phyloP scores from a whole-genome alignment of 2,797 vertebrate species.

The Anisognathus igniventris region DNA sequence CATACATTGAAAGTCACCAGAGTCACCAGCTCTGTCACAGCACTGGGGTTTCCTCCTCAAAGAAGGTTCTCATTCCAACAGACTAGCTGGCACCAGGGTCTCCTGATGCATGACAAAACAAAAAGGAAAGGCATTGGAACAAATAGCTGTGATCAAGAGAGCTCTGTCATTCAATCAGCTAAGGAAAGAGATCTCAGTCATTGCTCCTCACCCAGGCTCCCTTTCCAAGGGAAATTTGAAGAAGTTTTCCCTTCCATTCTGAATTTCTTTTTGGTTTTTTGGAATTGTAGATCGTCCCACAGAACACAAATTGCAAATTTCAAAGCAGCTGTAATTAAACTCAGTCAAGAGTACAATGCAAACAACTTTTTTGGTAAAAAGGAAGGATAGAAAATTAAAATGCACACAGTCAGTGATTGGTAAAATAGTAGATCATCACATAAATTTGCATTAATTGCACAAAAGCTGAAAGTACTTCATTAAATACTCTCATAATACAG shows the following conservation, averaged over 20 bases:
- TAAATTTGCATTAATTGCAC: conserved; percentile 58
- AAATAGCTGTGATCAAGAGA: not conserved
- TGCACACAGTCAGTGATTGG: conserved; percentile 15
- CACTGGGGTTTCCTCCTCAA: not conserved
- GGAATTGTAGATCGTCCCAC: not conserved
- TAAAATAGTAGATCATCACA: conserved; percentile 58
- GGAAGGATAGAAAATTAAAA: conserved; percentile 12
- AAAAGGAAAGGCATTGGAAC: not conserved
- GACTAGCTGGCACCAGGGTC: not conserved
- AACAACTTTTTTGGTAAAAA: conserved; percentile 21
- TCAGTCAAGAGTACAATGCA: not conserved
- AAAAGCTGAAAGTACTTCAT: conserved; percentile 59
- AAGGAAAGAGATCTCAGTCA: not conserved
- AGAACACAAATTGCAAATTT: conserved; percentile 13
- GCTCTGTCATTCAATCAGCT: not conserved
- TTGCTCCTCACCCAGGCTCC: not conserved
- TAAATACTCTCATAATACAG: conserved; percentile 39
- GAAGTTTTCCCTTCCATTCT: not conserved
- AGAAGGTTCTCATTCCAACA: not conserved
- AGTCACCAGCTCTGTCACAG: not conserved
- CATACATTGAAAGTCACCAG: not conserved
- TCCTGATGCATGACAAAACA: not conserved
- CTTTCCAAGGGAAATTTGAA: not conserved
- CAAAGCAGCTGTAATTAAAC: conserved; percentile 50
- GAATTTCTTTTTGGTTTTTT: not conserved